Evolutionary conservation across 2,113 vertebrate genomes (phyloP), one percentile per base, ranked within the genome.

Genomic region (Nerophis lumbriciformis): DNA sequence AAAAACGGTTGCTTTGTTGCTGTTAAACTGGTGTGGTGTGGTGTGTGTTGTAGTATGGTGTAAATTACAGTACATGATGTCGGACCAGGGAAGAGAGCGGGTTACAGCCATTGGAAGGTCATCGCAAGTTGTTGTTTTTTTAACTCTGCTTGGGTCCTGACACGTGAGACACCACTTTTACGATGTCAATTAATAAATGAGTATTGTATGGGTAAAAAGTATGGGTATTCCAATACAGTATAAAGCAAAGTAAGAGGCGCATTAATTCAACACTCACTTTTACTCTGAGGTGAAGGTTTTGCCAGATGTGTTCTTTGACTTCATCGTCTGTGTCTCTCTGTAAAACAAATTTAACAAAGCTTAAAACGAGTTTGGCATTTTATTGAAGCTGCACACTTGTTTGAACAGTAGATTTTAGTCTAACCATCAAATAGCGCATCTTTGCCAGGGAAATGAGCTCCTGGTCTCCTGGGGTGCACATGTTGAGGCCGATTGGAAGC

Each of bases 381-480:
- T 12, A 15, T 45, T 19, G 45, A 35, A 13, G 38, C n/a, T 6
- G 38, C 16, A 6, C 21, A 15, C 19, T 59, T 59, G 16, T 48
- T 45, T 4, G 8, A 15, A 48, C 4, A 19, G 19, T 19, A n/a
- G 12, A 15, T 36, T 48, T 48, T 36, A 28, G 36, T 59, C 93
- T 94, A 88, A 98, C 97, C 68, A 90, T 85, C 77, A 93, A 81
- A 66, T 98, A 97, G 79, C 97, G 92, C 2, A 73, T 89, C 81
- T 99, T 99, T 48, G 95, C 94, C 1, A 99, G 83, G 44, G 95
- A 92, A 76, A 99, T 97, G 71, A 99, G 93, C 82, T 99, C 95
- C 90, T 98, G 97, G 80, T 99, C 97, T 6, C 97, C 97, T 0
- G 96, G 95, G 0, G 95, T 97, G 61, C 96, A 98, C 97, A 98